Base-by-base conservation (phyloP, 1,140 invertebrate genomes). In the Papilio xuthus region DNA sequence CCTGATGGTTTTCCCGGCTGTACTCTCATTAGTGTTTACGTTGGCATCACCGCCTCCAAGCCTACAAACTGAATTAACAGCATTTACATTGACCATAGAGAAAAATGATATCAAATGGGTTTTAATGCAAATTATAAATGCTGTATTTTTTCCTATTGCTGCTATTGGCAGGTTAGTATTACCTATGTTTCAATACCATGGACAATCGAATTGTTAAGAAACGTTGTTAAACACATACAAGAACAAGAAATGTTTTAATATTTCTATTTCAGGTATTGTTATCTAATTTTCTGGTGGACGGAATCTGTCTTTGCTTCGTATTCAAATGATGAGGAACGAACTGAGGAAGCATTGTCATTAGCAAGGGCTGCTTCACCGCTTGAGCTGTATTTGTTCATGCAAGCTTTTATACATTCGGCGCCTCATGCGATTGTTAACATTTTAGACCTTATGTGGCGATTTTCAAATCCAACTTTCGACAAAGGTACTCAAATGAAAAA, bases 331-430 rank as follows among this genome's bases (percentile, higher is more conserved):
- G 85, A 94, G 75, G 89, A 95, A 53, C 93, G 95, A 69, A 95
- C 95, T 75, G 90, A 91, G 83, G 95, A 95, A 80, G 95, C 96
- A 70, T 85, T 97, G 60, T 85, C 90, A 20, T 86, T 92, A 80
- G 94, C 96, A 6, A 92, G 94, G 3, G 90, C 94, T 60, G 95
- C 96, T 15, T 95, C 96, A 50, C 95, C 95, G 32, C 94, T 96
- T 78, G 96, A 97, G 88, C 89, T 97, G 7, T 97, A 97, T 86
- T 94, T 96, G 78, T 96, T 97, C 79, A 92, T 97, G 20, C 96
- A 97, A 89, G 95, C 96, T n/a, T 97, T 96, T 92, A 94, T 96
- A 32, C 96, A 97, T 88, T 95, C 96, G 7, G 95, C 96, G 10
- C 96, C 96, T 0, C 95, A 96, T 88, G 95, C 96, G 12, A 89